phyloP scores from a whole-genome alignment of 2,888 invertebrate species.

The Polydrusus cervinus region DNA sequence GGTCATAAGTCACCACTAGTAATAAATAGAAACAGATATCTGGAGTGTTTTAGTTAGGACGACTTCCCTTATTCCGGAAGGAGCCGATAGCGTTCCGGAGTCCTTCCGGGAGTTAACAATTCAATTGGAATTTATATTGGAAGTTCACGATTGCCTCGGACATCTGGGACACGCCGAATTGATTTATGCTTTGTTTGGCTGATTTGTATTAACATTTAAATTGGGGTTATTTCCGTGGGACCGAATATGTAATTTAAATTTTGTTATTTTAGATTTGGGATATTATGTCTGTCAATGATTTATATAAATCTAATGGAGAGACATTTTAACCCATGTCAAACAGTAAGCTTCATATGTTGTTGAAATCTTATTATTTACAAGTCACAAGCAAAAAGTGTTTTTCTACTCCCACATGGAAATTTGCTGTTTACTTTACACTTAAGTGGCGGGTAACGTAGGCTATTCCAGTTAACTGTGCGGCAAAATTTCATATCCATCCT shows the following conservation, averaged over 20 bases:
- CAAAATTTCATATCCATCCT: too few species aligned
- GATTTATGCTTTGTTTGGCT: constrained; percentile 43
- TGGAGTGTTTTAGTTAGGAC: constrained; percentile 29
- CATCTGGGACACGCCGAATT: constrained; percentile 49
- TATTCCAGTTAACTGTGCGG: too few species aligned
- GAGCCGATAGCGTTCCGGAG: constrained; percentile 46
- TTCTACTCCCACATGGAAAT: too few species aligned
- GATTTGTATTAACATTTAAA: constrained; percentile 37
- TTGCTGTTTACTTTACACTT: too few species aligned
- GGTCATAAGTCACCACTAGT: constrained; percentile 16
- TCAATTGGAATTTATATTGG: constrained; percentile 55
- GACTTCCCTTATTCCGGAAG: constrained; percentile 44
- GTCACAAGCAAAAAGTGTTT: too few species aligned
- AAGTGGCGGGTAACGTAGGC: too few species aligned
- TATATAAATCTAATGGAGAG: not conserved
- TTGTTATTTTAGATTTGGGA: not conserved
- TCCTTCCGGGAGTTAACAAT: constrained; percentile 53
- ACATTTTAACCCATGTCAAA: not conserved
- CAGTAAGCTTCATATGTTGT: too few species aligned
- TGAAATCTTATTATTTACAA: too few species aligned
- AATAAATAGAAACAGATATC: constrained; percentile 48
- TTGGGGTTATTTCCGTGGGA: constrained; percentile 20
- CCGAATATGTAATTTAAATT: not conserved
- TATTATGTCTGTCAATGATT: not conserved
- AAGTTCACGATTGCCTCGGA: constrained; percentile 48